A percentile compares a stretch with the other conserved stretches of the same genome.
Evolutionary conservation across 2,888 invertebrate species (phyloP).

Genomic region (Andrena marginata): DNA sequence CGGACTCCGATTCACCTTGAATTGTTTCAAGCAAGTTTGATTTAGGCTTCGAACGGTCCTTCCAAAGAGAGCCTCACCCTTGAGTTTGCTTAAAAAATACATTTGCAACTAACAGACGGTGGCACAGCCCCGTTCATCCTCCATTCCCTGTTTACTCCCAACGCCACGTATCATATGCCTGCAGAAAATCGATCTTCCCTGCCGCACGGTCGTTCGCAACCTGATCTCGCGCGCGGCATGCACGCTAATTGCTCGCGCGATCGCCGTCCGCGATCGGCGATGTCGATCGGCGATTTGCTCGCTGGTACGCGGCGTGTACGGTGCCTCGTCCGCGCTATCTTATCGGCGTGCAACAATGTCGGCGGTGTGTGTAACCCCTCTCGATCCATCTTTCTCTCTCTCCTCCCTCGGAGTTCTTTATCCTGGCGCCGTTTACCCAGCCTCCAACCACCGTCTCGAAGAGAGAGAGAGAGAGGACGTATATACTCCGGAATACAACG

Average conservation of each 20-base stretch:
- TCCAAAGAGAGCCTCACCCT: too few species aligned
- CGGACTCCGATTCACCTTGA: too few species aligned
- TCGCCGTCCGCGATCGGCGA: constrained; percentile 77
- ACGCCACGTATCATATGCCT: too few species aligned
- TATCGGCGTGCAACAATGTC: constrained; percentile 71
- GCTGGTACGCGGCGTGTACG: constrained; percentile 44
- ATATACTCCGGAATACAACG: constrained; percentile 38
- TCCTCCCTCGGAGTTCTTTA: constrained; percentile 40
- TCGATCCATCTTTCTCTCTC: constrained; percentile 25
- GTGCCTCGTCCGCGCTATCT: constrained; percentile 75
- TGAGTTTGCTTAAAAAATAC: too few species aligned
- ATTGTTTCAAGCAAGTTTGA: too few species aligned
- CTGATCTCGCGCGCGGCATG: constrained; percentile 5
- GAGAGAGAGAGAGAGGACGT: constrained; percentile 3
- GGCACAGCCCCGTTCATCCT: too few species aligned
- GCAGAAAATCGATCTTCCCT: not conserved
- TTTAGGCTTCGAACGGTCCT: too few species aligned
- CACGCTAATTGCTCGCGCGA: constrained; percentile 62
- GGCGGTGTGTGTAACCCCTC: constrained; percentile 6
- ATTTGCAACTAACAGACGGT: too few species aligned
- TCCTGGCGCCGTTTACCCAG: constrained; percentile 45
- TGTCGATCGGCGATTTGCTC: constrained; percentile 71
- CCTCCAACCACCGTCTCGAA: constrained; percentile 29
- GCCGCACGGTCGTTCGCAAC: not conserved
- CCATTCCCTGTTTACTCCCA: too few species aligned